Base-by-base conservation (phyloP, 2,888 invertebrate genomes). In the Phyllotreta striolata region DNA sequence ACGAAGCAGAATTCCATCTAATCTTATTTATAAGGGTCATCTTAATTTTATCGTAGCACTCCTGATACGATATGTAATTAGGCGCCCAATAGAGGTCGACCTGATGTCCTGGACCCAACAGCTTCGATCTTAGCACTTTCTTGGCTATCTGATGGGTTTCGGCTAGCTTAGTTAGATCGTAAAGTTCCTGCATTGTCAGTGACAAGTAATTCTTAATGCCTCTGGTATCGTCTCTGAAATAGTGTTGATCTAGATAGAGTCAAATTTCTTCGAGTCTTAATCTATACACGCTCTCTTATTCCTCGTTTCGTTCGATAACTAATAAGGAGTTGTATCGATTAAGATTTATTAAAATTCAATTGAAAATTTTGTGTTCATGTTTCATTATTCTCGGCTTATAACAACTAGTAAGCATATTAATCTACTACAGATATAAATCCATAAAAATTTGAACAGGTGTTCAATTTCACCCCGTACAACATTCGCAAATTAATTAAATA, bases 1-100 rank as follows among this genome's bases (percentile, higher is more conserved):
- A 85, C 67, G 83, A 83, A 47, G 80, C 74, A n/a, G 74, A 69
- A 6, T 74, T 77, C 59, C 76, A 72, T 64, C 76, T 75, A 49
- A 81, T 76, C 52, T 76, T 74, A 63, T 81, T 82, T 37, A 81
- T 78, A 37, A 78, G 61, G 0, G 80, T 79, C n/a, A 75, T 57
- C 70, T 81, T 81, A 38, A 75, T 59, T 60, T 72, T 76, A 63
- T 80, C 79, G 3, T 73, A 65, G 63, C 77, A 78, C 49, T 78
- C 71, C 57, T 74, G 74, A 66, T 76, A 81, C 3, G 74, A 72
- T 38, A 79, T 80, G 2, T 67, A 76, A 58, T 80, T 82, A 37
- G 77, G 74, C 68, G 90, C 89, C 91, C 92, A 93, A 38, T 91
- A 85, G 68, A 92, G 88, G 71, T 91, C 89, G 0, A 91, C 87